Percentiles rank a stretch among this genome's conserved stretches.
Conservation (phyloP, 2,888 invertebrate genomes). For the Epinotia brunnichana region DNA sequence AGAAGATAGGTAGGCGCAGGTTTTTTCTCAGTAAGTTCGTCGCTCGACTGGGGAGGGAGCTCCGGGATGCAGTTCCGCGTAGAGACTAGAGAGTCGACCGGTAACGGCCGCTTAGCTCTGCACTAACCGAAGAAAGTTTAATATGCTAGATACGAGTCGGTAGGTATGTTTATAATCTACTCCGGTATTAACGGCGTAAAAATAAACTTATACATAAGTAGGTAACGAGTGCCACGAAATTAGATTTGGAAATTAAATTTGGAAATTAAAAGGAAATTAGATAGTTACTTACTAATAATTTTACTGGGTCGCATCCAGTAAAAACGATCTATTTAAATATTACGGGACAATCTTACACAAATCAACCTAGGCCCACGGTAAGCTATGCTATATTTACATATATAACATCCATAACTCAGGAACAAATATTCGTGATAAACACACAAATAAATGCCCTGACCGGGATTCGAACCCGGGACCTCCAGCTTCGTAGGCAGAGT, state of each 20-base stretch:
- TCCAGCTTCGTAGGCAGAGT: too few species aligned
- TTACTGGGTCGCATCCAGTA: not conserved
- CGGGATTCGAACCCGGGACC: too few species aligned
- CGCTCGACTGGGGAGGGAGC: conserved; percentile 67
- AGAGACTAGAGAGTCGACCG: conserved; percentile 33
- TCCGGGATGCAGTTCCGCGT: conserved; percentile 62
- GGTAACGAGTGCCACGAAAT: not conserved
- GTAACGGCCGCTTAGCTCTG: conserved; percentile 12
- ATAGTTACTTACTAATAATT: not conserved
- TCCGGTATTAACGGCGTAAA: not conserved
- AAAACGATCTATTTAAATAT: conserved; percentile 15
- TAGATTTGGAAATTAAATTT: too few species aligned
- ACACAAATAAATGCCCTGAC: too few species aligned
- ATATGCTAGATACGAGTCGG: not conserved
- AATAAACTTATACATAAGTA: not conserved
- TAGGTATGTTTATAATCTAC: not conserved
- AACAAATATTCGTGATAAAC: too few species aligned
- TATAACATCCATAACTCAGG: too few species aligned
- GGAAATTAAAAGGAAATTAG: not conserved
- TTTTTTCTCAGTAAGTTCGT: conserved; percentile 77
- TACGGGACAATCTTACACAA: too few species aligned
- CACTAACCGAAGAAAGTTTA: conserved; percentile 31
- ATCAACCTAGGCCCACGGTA: too few species aligned
- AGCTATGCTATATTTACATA: too few species aligned
- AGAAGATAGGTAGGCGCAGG: conserved; percentile 70